Evolutionary conservation across 1,140 invertebrate species (phyloP).

Genomic region (Hylaeus volcanicus): DNA sequence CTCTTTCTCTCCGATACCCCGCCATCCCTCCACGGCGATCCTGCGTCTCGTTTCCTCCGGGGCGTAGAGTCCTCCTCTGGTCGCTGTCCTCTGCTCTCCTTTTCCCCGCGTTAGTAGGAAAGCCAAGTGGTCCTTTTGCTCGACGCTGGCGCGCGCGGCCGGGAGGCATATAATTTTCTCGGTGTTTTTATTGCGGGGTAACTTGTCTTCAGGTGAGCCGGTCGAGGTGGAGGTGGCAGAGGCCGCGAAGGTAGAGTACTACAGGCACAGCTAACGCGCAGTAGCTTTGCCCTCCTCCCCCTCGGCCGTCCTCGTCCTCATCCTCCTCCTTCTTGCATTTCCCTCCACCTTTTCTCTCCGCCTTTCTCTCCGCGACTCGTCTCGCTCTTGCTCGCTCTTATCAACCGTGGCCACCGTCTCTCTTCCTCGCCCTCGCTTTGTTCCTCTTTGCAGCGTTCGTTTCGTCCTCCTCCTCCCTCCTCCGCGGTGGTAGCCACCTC

Average conservation of each 20-base stretch:
- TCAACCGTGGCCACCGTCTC: slow-evolving; percentile 13
- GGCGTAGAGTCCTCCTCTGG: slow-evolving; percentile 1
- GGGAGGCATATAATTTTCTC: slow-evolving; percentile 80
- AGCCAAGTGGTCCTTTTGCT: slow-evolving; percentile 73
- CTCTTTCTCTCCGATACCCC: neutral
- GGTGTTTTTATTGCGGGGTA: slow-evolving; percentile 81
- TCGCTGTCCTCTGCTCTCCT: slow-evolving; percentile 66
- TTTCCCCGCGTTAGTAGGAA: slow-evolving; percentile 72
- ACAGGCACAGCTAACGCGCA: slow-evolving; percentile 78
- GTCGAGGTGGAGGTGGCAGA: slow-evolving; percentile 74
- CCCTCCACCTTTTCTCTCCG: slow-evolving; percentile 27
- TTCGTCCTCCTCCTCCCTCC: slow-evolving; percentile 48
- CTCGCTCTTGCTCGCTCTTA: slow-evolving; percentile 17
- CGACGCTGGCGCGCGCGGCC: slow-evolving; percentile 71
- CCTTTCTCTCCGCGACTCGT: slow-evolving; percentile 6
- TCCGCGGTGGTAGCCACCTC: neutral
- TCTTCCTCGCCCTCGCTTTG: slow-evolving; percentile 28
- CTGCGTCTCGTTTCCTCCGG: slow-evolving; percentile 5
- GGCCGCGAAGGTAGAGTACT: slow-evolving; percentile 73
- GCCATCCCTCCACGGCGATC: too few relatives aligned
- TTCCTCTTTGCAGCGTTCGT: slow-evolving; percentile 46
- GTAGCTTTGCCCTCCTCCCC: slow-evolving; percentile 72
- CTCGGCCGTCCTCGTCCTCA: slow-evolving; percentile 39
- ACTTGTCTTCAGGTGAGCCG: slow-evolving; percentile 81
- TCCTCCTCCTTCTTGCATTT: slow-evolving; percentile 37